Percentiles rank a stretch among this genome's conserved stretches.
Evolutionary conservation across 2,113 vertebrate genomes (phyloP).

Genomic region (Eidolon helvum): DNA sequence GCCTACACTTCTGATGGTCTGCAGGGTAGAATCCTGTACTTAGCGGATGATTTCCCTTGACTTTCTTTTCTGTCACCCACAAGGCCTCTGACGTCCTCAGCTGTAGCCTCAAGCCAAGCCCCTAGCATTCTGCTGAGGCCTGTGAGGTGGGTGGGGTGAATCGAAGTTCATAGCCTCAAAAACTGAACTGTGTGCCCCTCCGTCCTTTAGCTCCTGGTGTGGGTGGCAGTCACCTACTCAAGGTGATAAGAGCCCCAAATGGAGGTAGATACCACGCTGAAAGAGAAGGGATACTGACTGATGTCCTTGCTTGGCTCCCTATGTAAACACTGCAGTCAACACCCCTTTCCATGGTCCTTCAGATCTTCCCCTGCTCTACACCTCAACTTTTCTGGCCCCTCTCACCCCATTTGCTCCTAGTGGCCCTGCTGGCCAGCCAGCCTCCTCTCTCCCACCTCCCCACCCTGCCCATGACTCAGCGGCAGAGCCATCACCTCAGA

Average conservation of each 20-base stretch:
- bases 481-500: not conserved
- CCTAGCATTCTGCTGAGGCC: not conserved
- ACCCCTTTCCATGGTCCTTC: rapidly evolving
- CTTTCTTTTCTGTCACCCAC: not conserved
- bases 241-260: not conserved
- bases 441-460: not conserved
- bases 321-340: too few species aligned
- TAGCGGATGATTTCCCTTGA: not conserved
- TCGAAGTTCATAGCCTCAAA: not conserved
- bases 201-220: not conserved
- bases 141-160: not conserved
- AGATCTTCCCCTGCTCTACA: not conserved
- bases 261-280: not conserved
- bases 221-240: not conserved
- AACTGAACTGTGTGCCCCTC: not conserved
- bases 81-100: not conserved
- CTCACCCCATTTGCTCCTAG: not conserved
- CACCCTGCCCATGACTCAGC: not conserved
- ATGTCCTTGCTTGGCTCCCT: not conserved
- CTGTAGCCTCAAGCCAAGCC: not conserved
- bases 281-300: rapidly evolving
- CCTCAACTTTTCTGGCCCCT: not conserved
- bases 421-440: too few species aligned
- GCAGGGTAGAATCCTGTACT: not conserved
- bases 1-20: rapidly evolving